Evolutionary conservation across 92 coral and sea anemone genomes (phyloP).

Genomic region (Heteractis magnifica): DNA sequence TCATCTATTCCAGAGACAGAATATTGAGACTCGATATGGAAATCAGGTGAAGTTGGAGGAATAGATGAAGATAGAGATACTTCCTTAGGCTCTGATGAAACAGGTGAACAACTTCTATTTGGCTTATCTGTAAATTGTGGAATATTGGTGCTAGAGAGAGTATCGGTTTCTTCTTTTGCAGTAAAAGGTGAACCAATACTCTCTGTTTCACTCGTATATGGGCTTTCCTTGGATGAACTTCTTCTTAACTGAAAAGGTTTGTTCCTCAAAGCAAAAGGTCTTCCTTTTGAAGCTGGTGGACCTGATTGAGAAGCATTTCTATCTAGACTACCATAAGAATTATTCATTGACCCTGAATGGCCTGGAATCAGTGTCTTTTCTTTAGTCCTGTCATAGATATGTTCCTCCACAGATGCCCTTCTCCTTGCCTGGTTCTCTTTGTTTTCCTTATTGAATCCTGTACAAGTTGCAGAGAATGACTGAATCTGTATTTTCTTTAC

Average conservation of each 20-base stretch:
- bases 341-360: slow-evolving; percentile 31
- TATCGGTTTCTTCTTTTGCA: slow-evolving; percentile 3
- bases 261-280: slow-evolving; percentile 46
- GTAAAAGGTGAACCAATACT: slow-evolving; percentile 31
- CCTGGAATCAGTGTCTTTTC: slow-evolving; percentile 51
- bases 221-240: slow-evolving; percentile 43
- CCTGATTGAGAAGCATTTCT: not conserved
- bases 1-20: slow-evolving; percentile 26
- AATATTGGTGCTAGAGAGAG: slow-evolving; percentile 2
- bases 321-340: slow-evolving; percentile 18
- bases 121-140: slow-evolving; percentile 39
- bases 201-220: slow-evolving; percentile 44
- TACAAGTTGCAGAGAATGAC: slow-evolving; percentile 81
- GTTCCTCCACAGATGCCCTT: slow-evolving; percentile 67
- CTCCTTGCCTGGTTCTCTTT: slow-evolving; percentile 63
- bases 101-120: not conserved
- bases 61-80: slow-evolving; percentile 37
- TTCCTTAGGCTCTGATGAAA: slow-evolving; percentile 9
- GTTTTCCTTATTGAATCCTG: slow-evolving; percentile 49
- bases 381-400: slow-evolving; percentile 35
- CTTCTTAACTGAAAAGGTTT: slow-evolving; percentile 41
- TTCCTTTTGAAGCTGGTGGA: slow-evolving; percentile 45
- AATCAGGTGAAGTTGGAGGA: slow-evolving; percentile 25
- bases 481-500: slow-evolving; percentile 88
- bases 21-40: slow-evolving; percentile 21